Evolutionary conservation across 2,113 vertebrate species (phyloP), one percentile per base, ranked within the genome.

Genomic region (Cryptoleucopteryx plumbea): DNA sequence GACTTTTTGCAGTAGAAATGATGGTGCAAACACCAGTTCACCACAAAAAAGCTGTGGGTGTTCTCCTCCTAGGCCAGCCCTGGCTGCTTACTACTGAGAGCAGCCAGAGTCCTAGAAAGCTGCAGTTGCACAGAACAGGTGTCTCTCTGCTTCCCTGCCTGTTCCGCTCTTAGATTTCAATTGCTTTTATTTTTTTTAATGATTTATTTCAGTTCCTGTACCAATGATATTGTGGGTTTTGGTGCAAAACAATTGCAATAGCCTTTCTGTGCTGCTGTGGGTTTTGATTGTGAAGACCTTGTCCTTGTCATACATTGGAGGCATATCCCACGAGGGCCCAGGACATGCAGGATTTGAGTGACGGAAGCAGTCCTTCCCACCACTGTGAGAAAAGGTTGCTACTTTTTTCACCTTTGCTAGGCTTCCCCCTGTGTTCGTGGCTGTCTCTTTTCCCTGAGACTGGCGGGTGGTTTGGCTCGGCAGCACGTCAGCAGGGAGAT

Each of bases 341-440:
- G 48, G n/a, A 47, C 26, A 12, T 0, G 0, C 18, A 43, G 61
- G 14, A 66, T 77, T 9, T 73, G 42, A 67, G 55, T 55, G 16
- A 62, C 61, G 27, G 56, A 45, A 59, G 55, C 42, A 73, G 40
- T 43, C 45, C 29, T 91, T 73, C 42, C 14, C 32, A 40, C 31
- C 3, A 1, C 70, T 5, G 2, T 7, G 22, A 56, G 58, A 38
- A 86, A 53, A 86, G 9, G 26, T 34, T 1, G 0, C 7, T 40
- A 5, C 71, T 74, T 91, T 52, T 38, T 78, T 47, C 36, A 23
- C 20, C 13, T 75, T 55, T 47, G 14, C 40, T 29, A 17, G 10
- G 6, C 20, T 90, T 72, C 40, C 43, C 5, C 5, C n/a, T 48
- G 38, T 27, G 42, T 43, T 55, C 0, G 8, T 19, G 56, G 68